Base-by-base conservation (phyloP, 1,140 invertebrate genomes). In the Scaptodrosophila lebanonensis region DNA sequence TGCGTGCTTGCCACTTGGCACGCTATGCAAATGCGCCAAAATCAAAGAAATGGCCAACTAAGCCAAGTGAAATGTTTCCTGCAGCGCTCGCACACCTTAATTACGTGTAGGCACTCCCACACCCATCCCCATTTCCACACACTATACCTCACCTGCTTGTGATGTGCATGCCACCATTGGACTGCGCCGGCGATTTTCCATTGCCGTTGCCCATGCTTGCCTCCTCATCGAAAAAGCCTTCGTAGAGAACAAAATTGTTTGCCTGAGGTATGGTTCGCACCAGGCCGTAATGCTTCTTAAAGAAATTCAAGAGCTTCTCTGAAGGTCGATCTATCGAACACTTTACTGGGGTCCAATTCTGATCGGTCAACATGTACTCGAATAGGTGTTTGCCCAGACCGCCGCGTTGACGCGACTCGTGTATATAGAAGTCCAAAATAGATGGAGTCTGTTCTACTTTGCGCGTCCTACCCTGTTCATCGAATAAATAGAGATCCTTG, bases 291-390 rank as follows among this genome's bases (percentile, higher is more conserved):
- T 97, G 93, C 86, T 96, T 97, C 7, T 88, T 88, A 0, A 98
- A 87, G 86, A 98, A 98, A 12, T 90, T 90, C 29, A 95, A 88
- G 66, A 97, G 93, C 85, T 97, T 97, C 18, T 92, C 90, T 0
- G 95, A 97, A 0, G 97, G 97, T 44, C 94, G 90, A 86, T 98
- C 96, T 59, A 98, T 94, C 0, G 96, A 95, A 49, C 97, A 88
- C 85, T 95, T 91, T 0, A 91, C 85, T 0, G 94, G 91, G 16
- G 87, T 85, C 11, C 93, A 88, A 56, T 92, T 89, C 87, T 94
- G 91, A 53, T 92, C 89, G 88, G 87, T 90, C 11, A 97, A 82
- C 94, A 96, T 96, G 53, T 92, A 88, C 63, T 96, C 92, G 84
- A 95, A 95, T 0, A 97, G 87, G 44, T 88, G 87, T 61, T 91